Evolutionary conservation across 2,797 vertebrate species (phyloP).

Genomic region (Pangasius krempfi): DNA sequence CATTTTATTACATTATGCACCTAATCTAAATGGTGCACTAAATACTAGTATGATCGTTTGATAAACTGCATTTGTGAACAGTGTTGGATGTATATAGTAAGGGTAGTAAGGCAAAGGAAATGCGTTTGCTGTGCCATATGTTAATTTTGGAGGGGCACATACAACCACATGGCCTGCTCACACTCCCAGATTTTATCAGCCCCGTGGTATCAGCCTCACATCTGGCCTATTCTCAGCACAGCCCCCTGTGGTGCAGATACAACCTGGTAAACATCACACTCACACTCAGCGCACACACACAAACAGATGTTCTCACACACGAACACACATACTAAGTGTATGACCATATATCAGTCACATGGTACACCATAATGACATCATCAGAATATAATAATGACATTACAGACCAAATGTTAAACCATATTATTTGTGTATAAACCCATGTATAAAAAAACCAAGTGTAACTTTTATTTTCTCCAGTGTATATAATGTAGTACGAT

Average conservation of each 20-base stretch:
- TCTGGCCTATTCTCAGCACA: conserved; percentile 39
- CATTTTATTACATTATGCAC: neutral
- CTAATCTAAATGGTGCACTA: neutral
- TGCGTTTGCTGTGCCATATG: conserved; percentile 45
- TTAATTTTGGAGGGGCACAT: conserved; percentile 38
- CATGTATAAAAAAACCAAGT: neutral
- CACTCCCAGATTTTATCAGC: conserved; percentile 32
- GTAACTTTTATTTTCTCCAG: neutral
- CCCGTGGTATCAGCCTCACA: conserved; percentile 35
- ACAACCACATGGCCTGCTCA: conserved; percentile 39
- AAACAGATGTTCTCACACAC: neutral
- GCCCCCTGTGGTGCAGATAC: conserved; percentile 15
- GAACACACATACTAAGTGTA: conserved; percentile 16
- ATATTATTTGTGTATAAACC: neutral
- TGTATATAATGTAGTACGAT: neutral
- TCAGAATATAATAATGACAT: neutral
- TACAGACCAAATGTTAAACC: neutral
- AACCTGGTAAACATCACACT: conserved; percentile 30
- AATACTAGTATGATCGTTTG: neutral
- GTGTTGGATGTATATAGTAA: conserved; percentile 1
- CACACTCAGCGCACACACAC: conserved; percentile 31
- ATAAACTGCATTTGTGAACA: conserved; percentile 2
- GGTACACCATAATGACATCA: conserved; percentile 52
- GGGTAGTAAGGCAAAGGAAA: neutral
- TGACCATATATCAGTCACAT: neutral